Evolutionary conservation across 2,113 vertebrate genomes (phyloP), one percentile per base, ranked within the genome.

Genomic region (Carollia perspicillata): DNA sequence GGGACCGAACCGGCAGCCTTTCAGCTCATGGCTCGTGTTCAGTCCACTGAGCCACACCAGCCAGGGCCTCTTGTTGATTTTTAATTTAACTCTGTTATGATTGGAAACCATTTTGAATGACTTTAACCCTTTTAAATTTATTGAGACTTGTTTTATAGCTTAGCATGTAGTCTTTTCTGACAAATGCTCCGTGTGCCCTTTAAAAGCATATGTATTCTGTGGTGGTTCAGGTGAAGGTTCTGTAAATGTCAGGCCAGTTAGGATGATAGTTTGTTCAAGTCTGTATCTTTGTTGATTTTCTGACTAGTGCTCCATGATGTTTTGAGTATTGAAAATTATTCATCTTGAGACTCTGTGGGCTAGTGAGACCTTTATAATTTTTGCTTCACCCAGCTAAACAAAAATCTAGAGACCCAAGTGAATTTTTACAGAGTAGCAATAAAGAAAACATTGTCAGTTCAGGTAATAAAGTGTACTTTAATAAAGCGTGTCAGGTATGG

Each of bases 271-370:
- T 87, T 93, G 55, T 84, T 91, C n/a, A 80, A 12, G 44, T 80
- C n/a, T 79, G 3, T 84, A 53, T 65, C 58, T 94, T 75, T 53
- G 60, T 96, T 79, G 40, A 79, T 88, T 90, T 94, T 87, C 40
- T 92, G 8, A 69, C 49, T 92, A 42, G 30, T 66, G 42, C 72
- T 87, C 68, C n/a, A 5, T 90, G 75, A 79, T 75, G 26, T 90
- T 79, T 71, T 80, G 51, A 74, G 12, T 55, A 75, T 37, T 84
- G 80, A 88, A 96, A 75, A 16, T 81, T 93, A 55, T 37, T 77
- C 16, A 69, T 23, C 58, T 89, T 35, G 58, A 96, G 71, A 47
- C 3, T 44, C 74, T 87, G 40, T 51, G 28, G 42, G 35, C 66
- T 37, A 53, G 18, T 42, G 30, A 93, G 37, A 66, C 58, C 58